These are phyloP conservation scores for Bombus breviceps DNA, from an alignment of 1,140 invertebrate species.

Conservation along the genomic window DNA sequence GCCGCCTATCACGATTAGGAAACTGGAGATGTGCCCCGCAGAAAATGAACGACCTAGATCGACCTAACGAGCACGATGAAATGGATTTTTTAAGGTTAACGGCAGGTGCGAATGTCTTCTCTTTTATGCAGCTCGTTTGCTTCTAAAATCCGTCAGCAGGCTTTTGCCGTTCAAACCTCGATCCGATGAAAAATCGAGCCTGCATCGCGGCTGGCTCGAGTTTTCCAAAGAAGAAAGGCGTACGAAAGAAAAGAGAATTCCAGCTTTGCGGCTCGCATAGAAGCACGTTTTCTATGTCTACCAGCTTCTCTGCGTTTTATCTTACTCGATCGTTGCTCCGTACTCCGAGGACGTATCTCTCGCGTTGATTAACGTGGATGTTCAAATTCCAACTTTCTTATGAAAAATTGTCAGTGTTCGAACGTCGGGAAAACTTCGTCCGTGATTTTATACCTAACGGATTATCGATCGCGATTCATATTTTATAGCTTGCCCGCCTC, in stretches of 20 bases:
- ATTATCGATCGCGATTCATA: constrained; percentile 1
- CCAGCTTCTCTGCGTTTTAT: background rate
- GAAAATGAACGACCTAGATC: constrained; percentile 17
- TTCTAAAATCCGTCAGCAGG: constrained; percentile 5
- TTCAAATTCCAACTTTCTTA: background rate
- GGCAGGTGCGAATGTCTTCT: constrained; percentile 3
- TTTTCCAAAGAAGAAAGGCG: background rate
- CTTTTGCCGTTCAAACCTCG: background rate
- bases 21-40: background rate
- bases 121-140: constrained; percentile 2
- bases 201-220: background rate
- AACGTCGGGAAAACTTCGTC: background rate
- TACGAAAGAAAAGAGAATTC: background rate
- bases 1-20: constrained; percentile 1
- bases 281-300: too few species aligned
- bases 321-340: too few species aligned
- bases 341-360: background rate
- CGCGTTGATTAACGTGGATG: constrained; percentile 9
- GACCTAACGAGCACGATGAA: constrained; percentile 2
- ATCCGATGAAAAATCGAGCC: constrained; percentile 18
- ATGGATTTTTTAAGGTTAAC: constrained; percentile 12
- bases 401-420: background rate
- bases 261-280: too few species aligned
- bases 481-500: background rate
- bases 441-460: background rate